phyloP scores from a whole-genome alignment of 2,113 vertebrate genomes.

The Daphoenositta chrysoptera region DNA sequence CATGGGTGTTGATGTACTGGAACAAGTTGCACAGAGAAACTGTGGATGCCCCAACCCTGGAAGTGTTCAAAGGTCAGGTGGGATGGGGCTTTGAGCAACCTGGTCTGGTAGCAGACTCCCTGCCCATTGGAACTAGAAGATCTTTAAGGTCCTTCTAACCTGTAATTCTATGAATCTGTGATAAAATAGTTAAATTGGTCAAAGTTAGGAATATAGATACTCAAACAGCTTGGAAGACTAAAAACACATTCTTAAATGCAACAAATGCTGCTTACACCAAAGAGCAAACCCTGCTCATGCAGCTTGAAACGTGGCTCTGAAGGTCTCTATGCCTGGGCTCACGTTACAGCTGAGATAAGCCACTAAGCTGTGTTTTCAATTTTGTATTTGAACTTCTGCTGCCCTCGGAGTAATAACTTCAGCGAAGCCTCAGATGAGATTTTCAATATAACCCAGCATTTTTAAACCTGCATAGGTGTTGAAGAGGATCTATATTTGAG shows the following conservation, averaged over 20 bases:
- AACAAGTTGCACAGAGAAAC: background rate
- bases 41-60: background rate
- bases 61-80: background rate
- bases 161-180: background rate
- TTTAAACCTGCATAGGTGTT: background rate
- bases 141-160: background rate
- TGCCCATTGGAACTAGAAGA: background rate
- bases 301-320: fast-evolving
- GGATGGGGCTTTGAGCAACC: background rate
- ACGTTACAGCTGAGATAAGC: background rate
- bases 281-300: background rate
- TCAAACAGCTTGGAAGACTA: background rate
- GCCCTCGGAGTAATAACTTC: background rate
- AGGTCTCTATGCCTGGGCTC: background rate
- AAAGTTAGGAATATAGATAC: background rate
- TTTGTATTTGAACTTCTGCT: background rate
- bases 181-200: background rate
- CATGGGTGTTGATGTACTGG: fast-evolving
- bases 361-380: background rate
- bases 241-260: background rate
- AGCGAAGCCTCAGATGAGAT: background rate
- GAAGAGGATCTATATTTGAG: background rate
- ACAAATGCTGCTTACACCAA: background rate
- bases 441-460: background rate
- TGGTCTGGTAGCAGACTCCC: background rate